Evolutionary conservation across 1,140 invertebrate genomes (phyloP).

Genomic region (Rhopalosiphum padi): DNA sequence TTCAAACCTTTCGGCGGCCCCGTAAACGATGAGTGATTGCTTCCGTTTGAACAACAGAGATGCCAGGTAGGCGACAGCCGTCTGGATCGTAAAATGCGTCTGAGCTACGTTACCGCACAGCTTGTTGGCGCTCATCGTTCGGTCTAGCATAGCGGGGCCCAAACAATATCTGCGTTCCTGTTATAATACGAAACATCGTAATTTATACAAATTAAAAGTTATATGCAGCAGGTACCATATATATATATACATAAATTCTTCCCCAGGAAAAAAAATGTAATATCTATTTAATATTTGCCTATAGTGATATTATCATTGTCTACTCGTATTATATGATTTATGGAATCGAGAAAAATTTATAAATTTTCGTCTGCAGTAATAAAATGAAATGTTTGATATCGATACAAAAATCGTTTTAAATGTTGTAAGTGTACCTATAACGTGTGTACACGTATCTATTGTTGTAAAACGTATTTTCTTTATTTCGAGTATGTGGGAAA

Average conservation of each 20-base stretch:
- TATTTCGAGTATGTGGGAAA: no score
- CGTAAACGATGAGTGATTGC: slow-evolving; percentile 32
- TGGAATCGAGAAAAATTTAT: no score
- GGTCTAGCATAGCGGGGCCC: slow-evolving; percentile 40
- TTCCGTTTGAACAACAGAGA: slow-evolving; percentile 47
- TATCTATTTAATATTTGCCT: no score
- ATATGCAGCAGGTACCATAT: background rate
- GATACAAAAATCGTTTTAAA: no score
- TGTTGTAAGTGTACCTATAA: no score
- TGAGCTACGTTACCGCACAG: slow-evolving; percentile 51
- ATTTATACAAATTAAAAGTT: background rate
- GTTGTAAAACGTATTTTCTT: no score
- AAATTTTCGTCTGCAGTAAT: no score
- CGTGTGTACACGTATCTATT: no score
- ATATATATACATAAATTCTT: background rate
- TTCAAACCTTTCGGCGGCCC: slow-evolving; percentile 38
- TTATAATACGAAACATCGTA: background rate
- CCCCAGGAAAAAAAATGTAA: no score
- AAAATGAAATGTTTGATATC: no score
- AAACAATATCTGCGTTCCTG: slow-evolving; percentile 54
- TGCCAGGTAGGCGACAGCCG: slow-evolving; percentile 43
- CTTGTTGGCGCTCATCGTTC: slow-evolving; percentile 49
- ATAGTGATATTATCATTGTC: no score
- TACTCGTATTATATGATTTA: no score
- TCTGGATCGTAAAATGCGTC: slow-evolving; percentile 50